phyloP scores from a whole-genome alignment of 2,113 vertebrate genomes.

The Nettapus auritus region DNA sequence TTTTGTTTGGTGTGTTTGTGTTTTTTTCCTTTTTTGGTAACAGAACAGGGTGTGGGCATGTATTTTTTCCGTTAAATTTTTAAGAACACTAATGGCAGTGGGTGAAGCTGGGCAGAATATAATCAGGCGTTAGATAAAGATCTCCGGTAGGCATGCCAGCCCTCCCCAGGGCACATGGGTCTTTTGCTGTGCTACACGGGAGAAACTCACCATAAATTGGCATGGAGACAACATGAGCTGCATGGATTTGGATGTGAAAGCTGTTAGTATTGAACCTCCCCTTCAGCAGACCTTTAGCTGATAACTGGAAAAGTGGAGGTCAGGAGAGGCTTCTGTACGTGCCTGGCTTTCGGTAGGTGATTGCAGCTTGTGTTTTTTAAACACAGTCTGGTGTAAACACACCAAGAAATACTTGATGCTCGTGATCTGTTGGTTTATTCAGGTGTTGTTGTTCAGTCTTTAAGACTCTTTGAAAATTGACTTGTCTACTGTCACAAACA shows the following conservation, averaged over 20 bases:
- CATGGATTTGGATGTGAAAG: not conserved
- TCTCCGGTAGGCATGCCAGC: not conserved
- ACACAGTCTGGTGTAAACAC: not conserved
- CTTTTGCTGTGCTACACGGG: not conserved
- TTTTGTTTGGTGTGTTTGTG: conserved; percentile 41
- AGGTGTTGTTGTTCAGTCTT: not conserved
- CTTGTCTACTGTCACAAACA: not conserved
- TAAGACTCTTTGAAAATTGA: not conserved
- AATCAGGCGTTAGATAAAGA: not conserved
- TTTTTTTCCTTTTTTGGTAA: not conserved
- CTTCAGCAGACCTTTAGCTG: not conserved
- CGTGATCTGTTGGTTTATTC: not conserved
- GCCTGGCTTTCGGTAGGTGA: not conserved
- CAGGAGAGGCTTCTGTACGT: not conserved
- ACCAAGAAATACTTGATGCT: not conserved
- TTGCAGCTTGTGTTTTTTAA: not conserved
- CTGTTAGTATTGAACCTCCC: not conserved
- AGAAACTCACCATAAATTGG: not conserved
- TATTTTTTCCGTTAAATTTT: conserved; percentile 57
- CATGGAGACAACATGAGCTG: not conserved
- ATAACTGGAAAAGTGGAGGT: not conserved
- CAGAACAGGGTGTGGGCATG: conserved; percentile 28
- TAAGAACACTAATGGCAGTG: not conserved
- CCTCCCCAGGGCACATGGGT: not conserved
- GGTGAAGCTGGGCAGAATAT: not conserved